Conservation (phyloP, 2,797 vertebrate genomes). For the Sebastes alutus region DNA sequence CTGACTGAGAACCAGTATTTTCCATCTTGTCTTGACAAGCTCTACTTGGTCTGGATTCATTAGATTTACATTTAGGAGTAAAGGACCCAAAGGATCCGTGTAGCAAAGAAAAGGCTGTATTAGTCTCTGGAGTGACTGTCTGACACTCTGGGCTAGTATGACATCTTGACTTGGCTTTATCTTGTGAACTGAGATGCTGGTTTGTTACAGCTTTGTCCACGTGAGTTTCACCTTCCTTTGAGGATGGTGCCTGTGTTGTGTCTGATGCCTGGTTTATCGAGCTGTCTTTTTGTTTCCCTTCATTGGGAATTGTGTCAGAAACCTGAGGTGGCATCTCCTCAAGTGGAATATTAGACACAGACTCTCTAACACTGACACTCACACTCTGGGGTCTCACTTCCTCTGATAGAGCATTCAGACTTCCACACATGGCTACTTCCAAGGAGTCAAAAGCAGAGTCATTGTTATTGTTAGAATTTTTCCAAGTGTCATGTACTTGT, state of each 20-base stretch:
- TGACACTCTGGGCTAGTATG: slow-evolving; percentile 44
- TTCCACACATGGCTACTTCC: slow-evolving; percentile 65
- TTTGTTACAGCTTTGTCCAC: slow-evolving; percentile 29
- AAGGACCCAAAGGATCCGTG: slow-evolving; percentile 84
- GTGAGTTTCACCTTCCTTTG: slow-evolving; percentile 33
- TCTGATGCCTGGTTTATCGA: slow-evolving; percentile 35
- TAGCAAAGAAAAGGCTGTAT: slow-evolving; percentile 69
- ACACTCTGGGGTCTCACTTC: slow-evolving; percentile 69
- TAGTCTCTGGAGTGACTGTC: slow-evolving; percentile 41
- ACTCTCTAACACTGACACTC: slow-evolving; percentile 62
- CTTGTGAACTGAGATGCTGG: slow-evolving; percentile 30
- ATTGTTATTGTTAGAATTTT: slow-evolving; percentile 62
- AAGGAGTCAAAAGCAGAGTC: slow-evolving; percentile 58
- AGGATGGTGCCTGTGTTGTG: slow-evolving; percentile 12
- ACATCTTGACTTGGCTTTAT: slow-evolving; percentile 36
- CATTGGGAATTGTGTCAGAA: slow-evolving; percentile 23
- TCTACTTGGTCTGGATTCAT: slow-evolving; percentile 41
- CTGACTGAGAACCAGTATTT: slow-evolving; percentile 10
- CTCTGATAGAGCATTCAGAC: slow-evolving; percentile 83
- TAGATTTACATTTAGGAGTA: slow-evolving; percentile 74
- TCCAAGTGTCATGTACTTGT: slow-evolving; percentile 66
- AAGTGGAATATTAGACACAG: slow-evolving; percentile 79
- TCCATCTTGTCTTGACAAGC: slow-evolving; percentile 29
- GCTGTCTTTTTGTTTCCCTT: slow-evolving; percentile 30
- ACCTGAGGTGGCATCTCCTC: slow-evolving; percentile 60